Percentiles rank a stretch among this genome's conserved stretches.
These are phyloP conservation scores for Myrmecobius fasciatus DNA, from an alignment of 2,113 vertebrate genomes.

Conservation along the genomic window DNA sequence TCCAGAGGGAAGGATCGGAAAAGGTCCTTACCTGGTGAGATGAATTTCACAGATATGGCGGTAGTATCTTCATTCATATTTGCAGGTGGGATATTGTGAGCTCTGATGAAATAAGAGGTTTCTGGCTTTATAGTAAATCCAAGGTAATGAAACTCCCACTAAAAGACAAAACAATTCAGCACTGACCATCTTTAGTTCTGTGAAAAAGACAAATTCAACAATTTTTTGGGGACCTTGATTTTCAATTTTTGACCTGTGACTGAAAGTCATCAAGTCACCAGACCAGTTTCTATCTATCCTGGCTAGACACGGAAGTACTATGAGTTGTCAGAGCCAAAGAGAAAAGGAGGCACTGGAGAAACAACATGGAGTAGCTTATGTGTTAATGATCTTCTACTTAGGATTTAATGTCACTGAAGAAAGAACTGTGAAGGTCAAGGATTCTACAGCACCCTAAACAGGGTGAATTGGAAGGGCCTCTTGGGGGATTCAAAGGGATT, in stretches of 20 bases:
- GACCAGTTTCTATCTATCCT: not conserved
- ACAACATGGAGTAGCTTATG: not conserved
- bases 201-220: no score
- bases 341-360: not conserved
- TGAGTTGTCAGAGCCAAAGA: slow-evolving; percentile 14
- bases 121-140: slow-evolving; percentile 71
- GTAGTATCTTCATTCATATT: slow-evolving; percentile 69
- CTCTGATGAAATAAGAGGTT: slow-evolving; percentile 62
- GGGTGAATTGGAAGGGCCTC: not conserved
- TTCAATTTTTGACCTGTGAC: not conserved
- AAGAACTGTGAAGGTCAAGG: not conserved
- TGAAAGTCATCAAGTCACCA: not conserved
- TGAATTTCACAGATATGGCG: not conserved
- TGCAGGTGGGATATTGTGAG: slow-evolving; percentile 76
- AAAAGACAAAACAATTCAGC: slow-evolving; percentile 65
- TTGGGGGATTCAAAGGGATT: not conserved
- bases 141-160: slow-evolving; percentile 82
- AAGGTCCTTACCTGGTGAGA: slow-evolving; percentile 70
- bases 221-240: not conserved
- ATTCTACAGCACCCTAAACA: not conserved
- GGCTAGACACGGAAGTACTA: not conserved
- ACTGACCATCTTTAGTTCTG: not conserved
- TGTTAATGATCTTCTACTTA: not conserved
- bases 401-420: not conserved
- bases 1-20: not conserved